Conservation (phyloP, 2,888 invertebrate species). For the Hecatera dysodea region DNA sequence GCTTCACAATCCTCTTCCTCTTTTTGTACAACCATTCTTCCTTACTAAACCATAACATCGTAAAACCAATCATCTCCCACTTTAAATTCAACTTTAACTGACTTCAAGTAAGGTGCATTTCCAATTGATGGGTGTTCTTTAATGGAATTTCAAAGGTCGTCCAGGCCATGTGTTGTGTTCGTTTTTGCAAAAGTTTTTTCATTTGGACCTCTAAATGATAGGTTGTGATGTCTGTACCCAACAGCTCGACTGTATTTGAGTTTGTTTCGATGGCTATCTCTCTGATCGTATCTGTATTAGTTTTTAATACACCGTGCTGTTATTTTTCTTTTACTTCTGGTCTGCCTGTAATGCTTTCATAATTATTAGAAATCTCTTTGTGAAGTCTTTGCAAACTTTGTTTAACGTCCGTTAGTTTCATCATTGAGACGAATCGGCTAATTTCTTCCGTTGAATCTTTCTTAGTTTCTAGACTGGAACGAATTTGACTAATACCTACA, state of each 20-base stretch:
- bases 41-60: constrained; percentile 72
- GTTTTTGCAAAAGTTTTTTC: constrained; percentile 85
- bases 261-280: constrained; percentile 66
- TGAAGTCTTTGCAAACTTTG: constrained; percentile 42
- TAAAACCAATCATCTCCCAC: constrained; percentile 56
- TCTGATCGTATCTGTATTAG: constrained; percentile 62
- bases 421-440: constrained; percentile 53
- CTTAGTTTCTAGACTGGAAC: constrained; percentile 53
- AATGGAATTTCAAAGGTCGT: constrained; percentile 87
- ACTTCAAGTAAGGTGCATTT: constrained; percentile 54
- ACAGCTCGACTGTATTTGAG: constrained; percentile 65
- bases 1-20: constrained; percentile 84
- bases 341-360: constrained; percentile 51
- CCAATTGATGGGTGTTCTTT: constrained; percentile 46
- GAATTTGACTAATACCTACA: constrained; percentile 39
- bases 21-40: constrained; percentile 88
- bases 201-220: constrained; percentile 76
- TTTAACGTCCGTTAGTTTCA: constrained; percentile 51
- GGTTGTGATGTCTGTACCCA: constrained; percentile 75
- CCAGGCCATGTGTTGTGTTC: constrained; percentile 83
- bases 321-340: constrained; percentile 45
- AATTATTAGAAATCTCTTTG: constrained; percentile 57
- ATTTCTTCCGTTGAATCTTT: constrained; percentile 41
- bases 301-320: constrained; percentile 60
- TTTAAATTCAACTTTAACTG: constrained; percentile 68